A percentile compares a stretch with the other conserved stretches of the same genome.
phyloP scores from a whole-genome alignment of 2,797 vertebrate genomes.

The Enteromius trimaculatus region DNA sequence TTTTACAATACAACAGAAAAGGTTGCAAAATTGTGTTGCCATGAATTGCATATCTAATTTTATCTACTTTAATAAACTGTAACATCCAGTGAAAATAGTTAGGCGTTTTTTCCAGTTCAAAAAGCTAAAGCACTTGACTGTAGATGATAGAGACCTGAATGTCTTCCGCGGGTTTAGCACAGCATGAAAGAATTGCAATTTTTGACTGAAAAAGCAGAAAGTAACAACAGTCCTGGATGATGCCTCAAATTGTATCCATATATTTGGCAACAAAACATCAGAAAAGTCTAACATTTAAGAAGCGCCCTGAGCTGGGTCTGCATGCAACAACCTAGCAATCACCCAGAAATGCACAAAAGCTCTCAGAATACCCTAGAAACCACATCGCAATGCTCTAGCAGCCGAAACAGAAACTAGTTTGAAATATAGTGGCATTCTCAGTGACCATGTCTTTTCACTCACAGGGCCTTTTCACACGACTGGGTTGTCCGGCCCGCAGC shows the following conservation, averaged over 20 bases:
- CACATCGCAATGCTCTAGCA: not conserved
- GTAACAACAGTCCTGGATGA: not conserved
- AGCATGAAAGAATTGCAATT: not conserved
- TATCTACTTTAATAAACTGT: too few species aligned
- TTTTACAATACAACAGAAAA: too few species aligned
- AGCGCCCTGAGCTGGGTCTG: not conserved
- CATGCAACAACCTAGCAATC: not conserved
- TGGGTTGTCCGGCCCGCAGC: slow-evolving; percentile 77
- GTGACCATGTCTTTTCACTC: slow-evolving; percentile 14
- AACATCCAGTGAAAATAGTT: too few species aligned
- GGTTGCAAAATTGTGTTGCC: too few species aligned
- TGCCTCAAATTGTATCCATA: not conserved
- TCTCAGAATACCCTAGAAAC: not conserved
- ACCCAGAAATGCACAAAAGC: not conserved
- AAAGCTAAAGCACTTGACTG: too few species aligned
- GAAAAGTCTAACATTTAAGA: not conserved
- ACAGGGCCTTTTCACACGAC: slow-evolving; percentile 82
- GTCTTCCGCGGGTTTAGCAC: not conserved
- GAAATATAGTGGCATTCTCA: not conserved
- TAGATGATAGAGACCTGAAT: not conserved
- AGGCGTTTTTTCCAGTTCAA: too few species aligned
- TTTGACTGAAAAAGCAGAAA: not conserved
- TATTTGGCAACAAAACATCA: not conserved
- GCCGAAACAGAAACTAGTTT: not conserved
- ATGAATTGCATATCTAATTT: too few species aligned